Evolutionary conservation across 1,140 invertebrate genomes (phyloP), one percentile per base, ranked within the genome.

Genomic region (Camponotus floridanus): DNA sequence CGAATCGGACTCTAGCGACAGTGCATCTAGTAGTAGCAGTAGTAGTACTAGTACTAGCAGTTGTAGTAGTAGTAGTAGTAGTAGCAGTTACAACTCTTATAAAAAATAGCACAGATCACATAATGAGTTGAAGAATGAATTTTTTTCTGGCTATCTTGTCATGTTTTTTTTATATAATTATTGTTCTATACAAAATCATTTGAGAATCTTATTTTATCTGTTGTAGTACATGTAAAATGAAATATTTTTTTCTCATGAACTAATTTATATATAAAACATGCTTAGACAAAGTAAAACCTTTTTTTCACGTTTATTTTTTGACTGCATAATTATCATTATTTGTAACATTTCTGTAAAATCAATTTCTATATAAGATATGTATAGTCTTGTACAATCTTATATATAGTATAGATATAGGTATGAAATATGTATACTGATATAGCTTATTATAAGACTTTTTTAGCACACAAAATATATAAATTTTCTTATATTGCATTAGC

Each of bases 1-100:
- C 64, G 91, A 92, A 73, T 92, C 91, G 8, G 91, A 92, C 61
- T 91, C 91, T 51, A 91, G 78, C 62, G 91, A 91, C 9, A 91
- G 91, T 79, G 67, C 78, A 48, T 91, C 91, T 18, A 93, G 92
- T 21, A 92, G 87, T 55, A 92, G 81, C 33, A 92, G 84, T 51
- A 87, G 70, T 51, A 91, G 80, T 42, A 92, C 86, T 59, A 89
- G 62, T 67, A 91, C 86, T 26, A 76, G 74, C 26, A 87, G 76
- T 8, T 89, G 78, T 33, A 88, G 76, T 57, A 92, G 79, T 51
- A 87, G 70, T 39, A 91, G 80, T 42, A 45, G 42, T 45, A 45
- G 11, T 13, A 90, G 55, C 62, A 91, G 65, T 67, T 85, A 76
- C 0, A 11, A 7, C 81, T 84, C 67, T 21, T 39, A 70, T 8